phyloP scores from a whole-genome alignment of 37 sponge, comb jelly and placozoan genomes.

The Ianthella basta region DNA sequence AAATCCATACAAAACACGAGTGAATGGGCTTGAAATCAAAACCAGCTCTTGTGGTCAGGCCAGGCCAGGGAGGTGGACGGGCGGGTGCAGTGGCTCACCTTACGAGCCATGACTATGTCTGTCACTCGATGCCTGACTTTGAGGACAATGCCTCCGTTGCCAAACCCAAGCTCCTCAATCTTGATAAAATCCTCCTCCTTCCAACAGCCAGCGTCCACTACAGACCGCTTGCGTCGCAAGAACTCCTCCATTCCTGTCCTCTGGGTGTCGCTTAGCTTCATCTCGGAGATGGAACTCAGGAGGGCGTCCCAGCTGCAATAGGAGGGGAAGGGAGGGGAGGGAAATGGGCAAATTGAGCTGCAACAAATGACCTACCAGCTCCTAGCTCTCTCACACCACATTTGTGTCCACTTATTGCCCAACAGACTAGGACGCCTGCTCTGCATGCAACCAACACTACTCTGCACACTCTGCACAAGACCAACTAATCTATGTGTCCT shows the following conservation, averaged over 20 bases:
- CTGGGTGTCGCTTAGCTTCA: slow-evolving; percentile 73
- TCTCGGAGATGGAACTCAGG: slow-evolving; percentile 24
- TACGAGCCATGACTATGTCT: slow-evolving; percentile 91
- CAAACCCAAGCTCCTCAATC: slow-evolving; percentile 86
- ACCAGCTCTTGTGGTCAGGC: background rate
- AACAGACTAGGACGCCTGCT: no score
- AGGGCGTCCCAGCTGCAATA: slow-evolving; percentile 45
- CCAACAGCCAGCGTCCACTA: slow-evolving; percentile 63
- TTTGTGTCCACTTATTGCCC: no score
- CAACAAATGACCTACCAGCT: no score
- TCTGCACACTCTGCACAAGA: no score
- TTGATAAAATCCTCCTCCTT: slow-evolving; percentile 70
- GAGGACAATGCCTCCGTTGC: slow-evolving; percentile 93
- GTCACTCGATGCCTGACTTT: slow-evolving; percentile 84
- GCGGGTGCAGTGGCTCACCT: no score
- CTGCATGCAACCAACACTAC: no score
- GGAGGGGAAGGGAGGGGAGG: background rate
- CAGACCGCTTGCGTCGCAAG: slow-evolving; percentile 60
- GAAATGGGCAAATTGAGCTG: background rate
- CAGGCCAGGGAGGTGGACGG: no score
- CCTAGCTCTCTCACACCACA: no score
- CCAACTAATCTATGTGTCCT: background rate
- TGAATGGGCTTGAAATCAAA: background rate
- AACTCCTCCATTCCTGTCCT: slow-evolving; percentile 69
- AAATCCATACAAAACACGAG: no score